Conservation (phyloP, 1,140 invertebrate genomes). For the Panagrolaimus sp. region DNA sequence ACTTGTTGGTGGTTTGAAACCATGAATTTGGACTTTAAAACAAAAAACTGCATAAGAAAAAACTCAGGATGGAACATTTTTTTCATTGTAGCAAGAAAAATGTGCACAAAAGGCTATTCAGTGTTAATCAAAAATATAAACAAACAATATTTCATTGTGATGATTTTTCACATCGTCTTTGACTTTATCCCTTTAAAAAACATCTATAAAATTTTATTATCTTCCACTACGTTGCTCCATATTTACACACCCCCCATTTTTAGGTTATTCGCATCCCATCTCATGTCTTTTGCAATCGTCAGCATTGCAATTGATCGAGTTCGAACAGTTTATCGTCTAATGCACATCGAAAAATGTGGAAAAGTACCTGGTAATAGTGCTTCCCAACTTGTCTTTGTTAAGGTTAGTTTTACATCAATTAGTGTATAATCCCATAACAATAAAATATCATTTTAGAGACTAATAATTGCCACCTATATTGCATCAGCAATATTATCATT, state of each 20-base stretch:
- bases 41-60: no score
- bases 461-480: conserved; percentile 36
- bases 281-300: conserved; percentile 46
- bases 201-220: no score
- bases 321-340: conserved; percentile 43
- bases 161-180: no score
- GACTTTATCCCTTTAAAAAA: no score
- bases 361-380: conserved; percentile 4
- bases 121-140: no score
- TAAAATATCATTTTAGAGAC: conserved; percentile 21
- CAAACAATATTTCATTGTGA: no score
- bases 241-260: neutral
- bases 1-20: no score
- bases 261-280: conserved; percentile 47
- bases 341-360: conserved; percentile 40
- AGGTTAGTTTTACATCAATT: conserved; percentile 18
- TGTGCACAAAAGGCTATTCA: no score
- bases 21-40: no score
- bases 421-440: neutral
- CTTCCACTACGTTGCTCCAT: no score
- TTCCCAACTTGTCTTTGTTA: conserved; percentile 34
- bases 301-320: conserved; percentile 43
- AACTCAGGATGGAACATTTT: no score
- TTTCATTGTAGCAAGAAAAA: no score
- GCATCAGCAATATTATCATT: conserved; percentile 40